Evolutionary conservation across 1,140 invertebrate species (phyloP), one percentile per base, ranked within the genome.

Genomic region (Chrysomallon squamiferum): DNA sequence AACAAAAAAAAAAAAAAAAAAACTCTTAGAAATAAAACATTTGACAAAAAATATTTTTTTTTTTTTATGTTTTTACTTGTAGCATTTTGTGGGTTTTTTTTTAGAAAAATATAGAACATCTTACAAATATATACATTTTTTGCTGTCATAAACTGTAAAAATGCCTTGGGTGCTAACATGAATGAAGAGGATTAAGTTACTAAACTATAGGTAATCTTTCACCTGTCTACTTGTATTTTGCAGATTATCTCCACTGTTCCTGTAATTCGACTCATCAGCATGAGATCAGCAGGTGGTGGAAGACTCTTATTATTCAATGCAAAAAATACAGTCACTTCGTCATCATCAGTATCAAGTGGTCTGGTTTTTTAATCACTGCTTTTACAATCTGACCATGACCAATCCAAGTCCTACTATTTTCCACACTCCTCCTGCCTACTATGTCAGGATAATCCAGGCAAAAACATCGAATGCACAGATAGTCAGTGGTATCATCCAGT

Each of bases 141-240:
- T n/a, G n/a, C n/a, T n/a, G n/a, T n/a, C n/a, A n/a, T n/a, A n/a
- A n/a, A n/a, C n/a, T n/a, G n/a, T n/a, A n/a, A n/a, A n/a, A n/a
- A n/a, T n/a, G n/a, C n/a, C n/a, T n/a, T n/a, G n/a, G n/a, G n/a
- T n/a, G n/a, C n/a, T n/a, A n/a, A n/a, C n/a, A n/a, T n/a, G n/a
- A n/a, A n/a, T n/a, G n/a, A n/a, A n/a, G n/a, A n/a, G n/a, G n/a
- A n/a, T n/a, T n/a, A n/a, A n/a, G n/a, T n/a, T n/a, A n/a, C n/a
- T n/a, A n/a, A n/a, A n/a, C n/a, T n/a, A n/a, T n/a, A n/a, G 29
- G 15, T 0, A 18, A n/a, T 11, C 0, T 20, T 52, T 56, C 41
- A 69, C 67, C 62, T 69, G 52, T 65, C 59, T 3, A 60, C 58
- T 32, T 62, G 38, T n/a, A 50, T 18, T 33, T 64, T 69, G 6